Conservation (phyloP, 2,113 vertebrate species). For the Chaetodon auriga region DNA sequence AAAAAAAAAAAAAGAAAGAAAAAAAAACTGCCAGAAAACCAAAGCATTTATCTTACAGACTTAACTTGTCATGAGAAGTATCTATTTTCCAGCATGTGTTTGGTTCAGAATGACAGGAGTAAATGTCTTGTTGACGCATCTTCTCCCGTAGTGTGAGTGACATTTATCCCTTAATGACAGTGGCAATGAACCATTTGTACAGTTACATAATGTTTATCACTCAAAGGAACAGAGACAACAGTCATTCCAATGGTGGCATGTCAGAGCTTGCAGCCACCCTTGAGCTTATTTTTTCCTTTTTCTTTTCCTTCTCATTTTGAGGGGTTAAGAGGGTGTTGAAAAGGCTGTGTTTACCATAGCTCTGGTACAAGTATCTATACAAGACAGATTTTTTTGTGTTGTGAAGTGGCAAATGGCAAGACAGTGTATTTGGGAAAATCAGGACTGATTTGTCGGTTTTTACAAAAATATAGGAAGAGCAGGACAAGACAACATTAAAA, state of each 20-base stretch:
- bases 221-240: slow-evolving; percentile 2
- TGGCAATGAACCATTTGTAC: neutral
- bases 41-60: too few relatives aligned
- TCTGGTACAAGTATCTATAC: neutral
- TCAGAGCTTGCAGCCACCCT: neutral
- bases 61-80: too few relatives aligned
- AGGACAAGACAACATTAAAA: neutral
- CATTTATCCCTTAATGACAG: neutral
- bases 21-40: too few relatives aligned
- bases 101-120: too few relatives aligned
- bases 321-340: neutral
- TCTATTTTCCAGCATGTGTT: too few relatives aligned
- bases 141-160: neutral
- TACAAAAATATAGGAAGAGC: neutral
- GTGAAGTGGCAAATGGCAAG: neutral
- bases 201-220: slow-evolving; percentile 9
- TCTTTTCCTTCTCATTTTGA: neutral
- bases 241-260: slow-evolving; percentile 4
- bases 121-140: too few relatives aligned
- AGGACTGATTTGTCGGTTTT: neutral
- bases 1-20: too few relatives aligned
- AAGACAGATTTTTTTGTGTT: neutral
- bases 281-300: neutral
- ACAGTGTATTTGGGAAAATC: neutral
- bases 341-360: neutral